Conservation (phyloP, 2,113 vertebrate species). For the Mystacornis crossleyi region DNA sequence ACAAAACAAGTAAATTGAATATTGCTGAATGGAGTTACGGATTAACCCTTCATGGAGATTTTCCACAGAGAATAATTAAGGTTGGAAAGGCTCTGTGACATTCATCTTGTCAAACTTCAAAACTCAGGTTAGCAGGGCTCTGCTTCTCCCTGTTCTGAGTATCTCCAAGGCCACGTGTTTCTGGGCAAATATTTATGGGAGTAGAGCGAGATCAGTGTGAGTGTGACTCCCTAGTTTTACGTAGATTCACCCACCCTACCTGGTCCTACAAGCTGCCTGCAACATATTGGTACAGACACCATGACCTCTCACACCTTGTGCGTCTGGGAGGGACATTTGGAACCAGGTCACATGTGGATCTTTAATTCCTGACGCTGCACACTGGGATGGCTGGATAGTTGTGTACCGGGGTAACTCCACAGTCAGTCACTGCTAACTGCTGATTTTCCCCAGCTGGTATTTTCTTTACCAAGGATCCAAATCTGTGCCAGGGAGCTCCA, state of each 20-base stretch:
- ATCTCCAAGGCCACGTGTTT: not conserved
- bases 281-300: not conserved
- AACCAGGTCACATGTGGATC: rapidly evolving
- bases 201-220: not conserved
- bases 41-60: not conserved
- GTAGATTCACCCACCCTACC: not conserved
- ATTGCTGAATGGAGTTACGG: not conserved
- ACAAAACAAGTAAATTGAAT: not conserved
- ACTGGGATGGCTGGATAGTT: not conserved
- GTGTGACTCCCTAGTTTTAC: rapidly evolving
- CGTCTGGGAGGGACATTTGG: not conserved
- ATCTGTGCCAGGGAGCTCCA: not conserved
- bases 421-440: not conserved
- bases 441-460: not conserved
- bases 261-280: not conserved
- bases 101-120: not conserved
- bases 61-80: not conserved
- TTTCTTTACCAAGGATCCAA: not conserved
- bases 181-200: not conserved
- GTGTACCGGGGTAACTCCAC: rapidly evolving
- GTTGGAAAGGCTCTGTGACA: not conserved
- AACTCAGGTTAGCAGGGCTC: not conserved
- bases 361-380: not conserved
- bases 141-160: not conserved
- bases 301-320: too few species aligned